Percentiles rank a stretch among this genome's conserved stretches.
These are phyloP conservation scores for Eledona agricola DNA, from an alignment of 2,888 invertebrate genomes.

Conservation along the genomic window DNA sequence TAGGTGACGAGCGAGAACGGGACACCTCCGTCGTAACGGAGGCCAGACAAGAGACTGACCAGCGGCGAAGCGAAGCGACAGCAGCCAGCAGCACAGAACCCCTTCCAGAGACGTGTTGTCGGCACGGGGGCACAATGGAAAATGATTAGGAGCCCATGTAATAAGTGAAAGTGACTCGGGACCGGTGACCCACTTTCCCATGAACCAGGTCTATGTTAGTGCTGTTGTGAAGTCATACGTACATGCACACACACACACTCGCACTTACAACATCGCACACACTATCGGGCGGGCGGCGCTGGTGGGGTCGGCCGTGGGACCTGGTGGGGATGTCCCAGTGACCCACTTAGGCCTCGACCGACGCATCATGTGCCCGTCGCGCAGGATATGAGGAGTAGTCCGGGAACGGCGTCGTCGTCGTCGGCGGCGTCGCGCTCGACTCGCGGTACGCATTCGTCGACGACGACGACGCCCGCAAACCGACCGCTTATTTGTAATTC, in stretches of 20 bases:
- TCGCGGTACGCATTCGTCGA: constrained; percentile 42
- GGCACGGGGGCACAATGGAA: constrained; percentile 73
- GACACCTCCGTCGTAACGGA: constrained; percentile 41
- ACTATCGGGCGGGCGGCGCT: constrained; percentile 36
- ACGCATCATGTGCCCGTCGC: constrained; percentile 66
- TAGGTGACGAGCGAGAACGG: constrained; percentile 18
- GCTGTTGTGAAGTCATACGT: constrained; percentile 61
- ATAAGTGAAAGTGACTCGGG: constrained; percentile 87
- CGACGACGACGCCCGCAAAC: constrained; percentile 40
- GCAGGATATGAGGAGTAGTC: constrained; percentile 39
- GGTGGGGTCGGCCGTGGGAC: constrained; percentile 46
- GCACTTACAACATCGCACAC: constrained; percentile 57
- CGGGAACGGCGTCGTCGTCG: constrained; percentile 19
- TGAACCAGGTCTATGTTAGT: constrained; percentile 93
- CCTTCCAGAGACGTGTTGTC: constrained; percentile 55
- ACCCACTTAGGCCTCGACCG: constrained; percentile 76
- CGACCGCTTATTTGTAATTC: too few relatives aligned
- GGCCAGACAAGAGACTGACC: constrained; percentile 38
- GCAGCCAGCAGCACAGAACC: constrained; percentile 31
- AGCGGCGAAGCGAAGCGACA: constrained; percentile 31
- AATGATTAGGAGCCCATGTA: constrained; percentile 81
- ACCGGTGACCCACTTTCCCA: constrained; percentile 86
- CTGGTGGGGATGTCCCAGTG: constrained; percentile 79
- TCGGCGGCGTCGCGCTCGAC: constrained; percentile 33
- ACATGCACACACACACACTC: constrained; percentile 54